Base-by-base conservation (phyloP, 2,888 invertebrate genomes). In the Zygothrica quintamaculata region DNA sequence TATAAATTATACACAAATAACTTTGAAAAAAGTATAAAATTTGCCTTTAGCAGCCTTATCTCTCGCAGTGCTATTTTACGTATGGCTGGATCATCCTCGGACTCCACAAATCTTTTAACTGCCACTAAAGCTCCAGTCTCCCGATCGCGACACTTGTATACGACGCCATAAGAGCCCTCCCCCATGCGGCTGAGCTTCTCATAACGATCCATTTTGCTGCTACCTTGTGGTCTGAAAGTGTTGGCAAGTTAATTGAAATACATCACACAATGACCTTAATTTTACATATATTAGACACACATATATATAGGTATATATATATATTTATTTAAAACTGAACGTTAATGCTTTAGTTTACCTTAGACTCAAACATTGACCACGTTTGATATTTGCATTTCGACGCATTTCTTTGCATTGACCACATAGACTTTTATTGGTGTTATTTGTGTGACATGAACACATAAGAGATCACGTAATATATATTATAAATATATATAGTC, bases 31-130 rank as follows among this genome's bases (percentile, higher is more conserved):
- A 12, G n/a, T 31, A 31, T 44, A 15, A n/a, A 31, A 62, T 74
- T 48, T 90, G 98, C 98, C 94, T 98, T 99, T 4, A 99, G 93
- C 92, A 99, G 95, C 79, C 97, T 93, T 87, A 99, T 98, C 92
- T 99, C 99, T 77, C 99, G 92, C 48, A 98, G 93, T 0, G 98
- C 98, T 74, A 99, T 99, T 92, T 99, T 99, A 86, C 98, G 93
- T 75, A 99, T 98, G 42, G 98, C 94, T 6, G 98, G 98, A 92
- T 99, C 99, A 89, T 98, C 98, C 90, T 99, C 98, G 59, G 97
- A 97, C 91, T 99, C 98, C 8, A 98, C 96, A 90, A 99, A 99
- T 91, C 98, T 97, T 92, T 99, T 99, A 67, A 99, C 97, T 36
- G 99, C 99, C 36, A 99, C 98, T 60, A 98, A 93, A 89, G 97